Conservation (phyloP, 2,113 vertebrate genomes). For the Megaleporinus macrocephalus region DNA sequence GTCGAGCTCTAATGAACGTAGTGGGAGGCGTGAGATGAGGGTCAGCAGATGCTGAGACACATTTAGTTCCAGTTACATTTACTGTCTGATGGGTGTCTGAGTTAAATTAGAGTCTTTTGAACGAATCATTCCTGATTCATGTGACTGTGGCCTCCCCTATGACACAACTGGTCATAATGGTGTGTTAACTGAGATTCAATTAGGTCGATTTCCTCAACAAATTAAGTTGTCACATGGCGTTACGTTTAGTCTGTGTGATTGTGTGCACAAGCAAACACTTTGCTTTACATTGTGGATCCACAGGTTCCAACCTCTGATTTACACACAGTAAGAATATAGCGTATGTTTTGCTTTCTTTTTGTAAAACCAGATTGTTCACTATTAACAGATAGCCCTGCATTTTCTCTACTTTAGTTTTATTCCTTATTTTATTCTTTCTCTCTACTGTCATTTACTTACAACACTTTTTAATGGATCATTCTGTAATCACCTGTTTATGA, state of each 20-base stretch:
- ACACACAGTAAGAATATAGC: too few relatives aligned
- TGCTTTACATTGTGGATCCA: too few relatives aligned
- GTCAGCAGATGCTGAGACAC: slow-evolving; percentile 44
- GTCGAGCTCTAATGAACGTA: slow-evolving; percentile 47
- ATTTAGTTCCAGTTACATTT: slow-evolving; percentile 45
- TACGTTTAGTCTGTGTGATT: not conserved
- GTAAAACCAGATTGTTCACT: too few relatives aligned
- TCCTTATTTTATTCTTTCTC: too few relatives aligned
- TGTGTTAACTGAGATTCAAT: not conserved
- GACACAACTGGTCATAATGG: slow-evolving; percentile 1
- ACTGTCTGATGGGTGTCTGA: slow-evolving; percentile 21
- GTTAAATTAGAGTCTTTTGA: slow-evolving; percentile 19
- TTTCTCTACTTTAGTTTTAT: too few relatives aligned
- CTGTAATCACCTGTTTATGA: too few relatives aligned
- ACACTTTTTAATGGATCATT: too few relatives aligned
- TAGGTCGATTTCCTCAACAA: slow-evolving; percentile 5
- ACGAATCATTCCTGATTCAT: not conserved
- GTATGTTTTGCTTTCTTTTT: too few relatives aligned
- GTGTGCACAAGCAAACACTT: too few relatives aligned
- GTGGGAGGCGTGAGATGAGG: slow-evolving; percentile 34
- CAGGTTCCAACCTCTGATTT: too few relatives aligned
- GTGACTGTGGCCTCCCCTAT: not conserved
- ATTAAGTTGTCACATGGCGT: slow-evolving; percentile 10
- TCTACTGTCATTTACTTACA: too few relatives aligned
- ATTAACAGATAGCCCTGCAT: too few relatives aligned